Base-by-base conservation (phyloP, 1,140 invertebrate genomes). In the Littorina saxatilis region DNA sequence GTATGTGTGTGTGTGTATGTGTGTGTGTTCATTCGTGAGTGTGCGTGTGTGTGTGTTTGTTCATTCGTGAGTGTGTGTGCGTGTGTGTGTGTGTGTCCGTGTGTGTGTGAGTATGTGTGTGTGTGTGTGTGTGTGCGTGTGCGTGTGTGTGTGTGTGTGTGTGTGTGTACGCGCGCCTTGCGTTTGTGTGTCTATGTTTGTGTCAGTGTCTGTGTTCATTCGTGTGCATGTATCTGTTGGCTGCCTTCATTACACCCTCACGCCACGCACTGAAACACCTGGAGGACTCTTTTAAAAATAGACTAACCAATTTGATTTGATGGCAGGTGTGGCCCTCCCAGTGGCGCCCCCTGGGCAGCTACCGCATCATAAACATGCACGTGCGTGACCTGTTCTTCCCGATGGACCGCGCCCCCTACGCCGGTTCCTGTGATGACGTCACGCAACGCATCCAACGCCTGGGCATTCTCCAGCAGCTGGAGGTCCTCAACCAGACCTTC, bases 331-430 rank as follows among this genome's bases (percentile, higher is more conserved):
- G 52, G 52, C 76, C 76, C 4, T 27, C 32, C 23, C 76, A 63
- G 58, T 78, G 76, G 76, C 76, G 76, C 2, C 55, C 76, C 35
- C 29, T 78, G 50, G 58, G 58, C 55, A 63, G 55, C 58, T 78
- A 78, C 76, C 52, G 55, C n/a, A 23, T 78, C 29, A 37, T 78
- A 39, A 11, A 63, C 55, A 63, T 61, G 23, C 76, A 78, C 76
- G 20, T 78, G 35, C 29, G 37, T 13, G 76, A 78, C 27, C 40
- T 78, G 35, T 78, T 78, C 76, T 78, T 23, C 55, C 76, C 76
- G 37, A 63, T 78, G 76, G 55, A 78, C 35, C 76, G 35, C 55
- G 2, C 3, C 4, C 76, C 76, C 39, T 78, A 78, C 55, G 9
- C 35, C 37, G 76, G 76, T 2, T 32, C 76, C 2, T 63, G 55